Percentiles rank a stretch among this genome's conserved stretches.
phyloP scores from a whole-genome alignment of 2,113 vertebrate genomes.

The Platysteira castanea region DNA sequence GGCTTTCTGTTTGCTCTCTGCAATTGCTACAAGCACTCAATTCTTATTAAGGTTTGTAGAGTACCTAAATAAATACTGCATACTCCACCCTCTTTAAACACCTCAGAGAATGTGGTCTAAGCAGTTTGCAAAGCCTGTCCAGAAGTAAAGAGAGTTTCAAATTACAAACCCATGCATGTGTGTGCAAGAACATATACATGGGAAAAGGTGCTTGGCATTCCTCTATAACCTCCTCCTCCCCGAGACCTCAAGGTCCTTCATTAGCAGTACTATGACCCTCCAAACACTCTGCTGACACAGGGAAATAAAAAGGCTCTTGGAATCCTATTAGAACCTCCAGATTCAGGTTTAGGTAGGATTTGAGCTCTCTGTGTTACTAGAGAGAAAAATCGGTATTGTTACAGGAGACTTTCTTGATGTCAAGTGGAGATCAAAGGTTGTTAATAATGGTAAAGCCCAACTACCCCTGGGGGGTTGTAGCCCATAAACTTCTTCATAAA shows the following conservation, averaged over 20 bases:
- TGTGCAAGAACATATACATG: slow-evolving; percentile 52
- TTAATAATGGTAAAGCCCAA: background rate
- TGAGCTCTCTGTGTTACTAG: background rate
- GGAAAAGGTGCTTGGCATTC: slow-evolving; percentile 50
- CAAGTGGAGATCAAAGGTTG: slow-evolving; percentile 24
- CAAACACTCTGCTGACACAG: background rate
- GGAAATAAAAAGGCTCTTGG: background rate
- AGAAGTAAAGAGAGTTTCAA: slow-evolving; percentile 63
- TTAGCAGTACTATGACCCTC: background rate
- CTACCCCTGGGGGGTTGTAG: background rate
- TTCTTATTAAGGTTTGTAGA: slow-evolving; percentile 64
- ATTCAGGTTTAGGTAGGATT: background rate
- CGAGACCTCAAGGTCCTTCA: slow-evolving; percentile 17
- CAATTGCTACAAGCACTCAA: slow-evolving; percentile 58
- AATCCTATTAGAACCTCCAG: background rate
- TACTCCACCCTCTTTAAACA: slow-evolving; percentile 73
- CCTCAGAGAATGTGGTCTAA: slow-evolving; percentile 73
- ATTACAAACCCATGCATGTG: slow-evolving; percentile 61
- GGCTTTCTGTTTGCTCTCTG: slow-evolving; percentile 57
- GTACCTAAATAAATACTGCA: slow-evolving; percentile 62
- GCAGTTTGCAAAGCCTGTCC: slow-evolving; percentile 70
- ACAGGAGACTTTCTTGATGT: background rate
- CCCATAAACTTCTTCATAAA: slow-evolving; percentile 23
- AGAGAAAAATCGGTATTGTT: background rate
- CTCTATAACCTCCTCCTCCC: slow-evolving; percentile 24